Percentiles rank a stretch among this genome's conserved stretches.
These are phyloP conservation scores for Liodrosophila aerea DNA, from an alignment of 2,888 invertebrate genomes.

Conservation along the genomic window DNA sequence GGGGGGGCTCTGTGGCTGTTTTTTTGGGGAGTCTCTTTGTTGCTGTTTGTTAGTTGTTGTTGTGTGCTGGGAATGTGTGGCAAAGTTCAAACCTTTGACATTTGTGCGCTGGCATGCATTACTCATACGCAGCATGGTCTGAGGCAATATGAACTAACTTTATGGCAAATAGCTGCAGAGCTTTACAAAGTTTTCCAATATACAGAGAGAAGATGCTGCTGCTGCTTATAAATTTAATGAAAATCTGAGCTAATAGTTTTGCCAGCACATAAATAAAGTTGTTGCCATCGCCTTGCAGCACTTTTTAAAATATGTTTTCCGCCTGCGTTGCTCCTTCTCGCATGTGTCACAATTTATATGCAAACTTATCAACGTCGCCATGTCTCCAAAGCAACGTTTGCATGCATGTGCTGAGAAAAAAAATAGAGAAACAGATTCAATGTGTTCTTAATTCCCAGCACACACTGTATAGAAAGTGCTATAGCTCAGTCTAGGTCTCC, in stretches of 20 bases:
- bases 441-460: constrained; percentile 72
- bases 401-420: constrained; percentile 52
- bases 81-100: constrained; percentile 76
- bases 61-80: constrained; percentile 56
- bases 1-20: constrained; percentile 29
- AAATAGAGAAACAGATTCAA: constrained; percentile 37
- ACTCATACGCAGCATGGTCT: constrained; percentile 70
- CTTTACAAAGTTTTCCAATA: constrained; percentile 67
- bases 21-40: constrained; percentile 11
- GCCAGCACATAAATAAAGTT: constrained; percentile 66
- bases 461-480: constrained; percentile 41
- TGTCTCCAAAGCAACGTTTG: constrained; percentile 72
- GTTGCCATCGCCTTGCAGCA: constrained; percentile 14
- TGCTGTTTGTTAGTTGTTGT: constrained; percentile 42
- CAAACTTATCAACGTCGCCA: constrained; percentile 75
- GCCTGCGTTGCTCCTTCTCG: constrained; percentile 1
- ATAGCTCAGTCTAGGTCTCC: constrained; percentile 31
- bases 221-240: constrained; percentile 70
- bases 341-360: constrained; percentile 76
- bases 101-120: constrained; percentile 69
- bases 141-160: constrained; percentile 50
- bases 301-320: constrained; percentile 30
- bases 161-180: constrained; percentile 46
- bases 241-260: constrained; percentile 73
- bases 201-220: constrained; percentile 2